Evolutionary conservation across 2,113 vertebrate genomes (phyloP).

Genomic region (Gymnobelideus leadbeateri): DNA sequence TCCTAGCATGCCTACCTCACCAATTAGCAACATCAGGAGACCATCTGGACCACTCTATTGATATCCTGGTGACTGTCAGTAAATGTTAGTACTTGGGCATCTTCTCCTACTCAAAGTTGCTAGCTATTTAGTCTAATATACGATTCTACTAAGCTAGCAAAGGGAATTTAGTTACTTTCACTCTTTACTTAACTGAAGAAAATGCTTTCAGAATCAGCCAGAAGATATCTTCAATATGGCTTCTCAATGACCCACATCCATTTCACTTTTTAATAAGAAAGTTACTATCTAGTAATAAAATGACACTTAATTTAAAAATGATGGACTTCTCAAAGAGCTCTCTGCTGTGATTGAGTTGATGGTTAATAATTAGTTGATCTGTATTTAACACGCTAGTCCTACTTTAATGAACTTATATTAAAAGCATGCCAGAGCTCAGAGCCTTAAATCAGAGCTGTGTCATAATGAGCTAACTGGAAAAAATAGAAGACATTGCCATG

Average conservation of each 20-base stretch:
- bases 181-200: conserved; percentile 57
- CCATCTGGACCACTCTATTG: neutral
- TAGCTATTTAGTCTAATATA: neutral
- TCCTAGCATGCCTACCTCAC: neutral
- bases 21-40: neutral
- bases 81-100: neutral
- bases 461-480: conserved; percentile 49
- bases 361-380: conserved; percentile 71
- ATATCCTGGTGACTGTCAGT: neutral
- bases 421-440: conserved; percentile 55
- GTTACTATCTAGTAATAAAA: conserved; percentile 71
- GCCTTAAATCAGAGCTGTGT: conserved; percentile 66
- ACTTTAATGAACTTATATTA: conserved; percentile 76
- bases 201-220: conserved; percentile 58
- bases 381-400: conserved; percentile 70
- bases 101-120: neutral
- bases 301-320: conserved; percentile 72
- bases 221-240: conserved; percentile 66
- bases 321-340: conserved; percentile 68
- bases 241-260: conserved; percentile 66
- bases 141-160: neutral
- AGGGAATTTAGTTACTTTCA: conserved; percentile 48
- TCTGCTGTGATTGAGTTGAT: conserved; percentile 73
- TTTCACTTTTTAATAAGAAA: conserved; percentile 72
- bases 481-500: conserved; percentile 24